These are phyloP conservation scores for Mobula birostris DNA, from an alignment of 2,113 vertebrate species.

Conservation along the genomic window DNA sequence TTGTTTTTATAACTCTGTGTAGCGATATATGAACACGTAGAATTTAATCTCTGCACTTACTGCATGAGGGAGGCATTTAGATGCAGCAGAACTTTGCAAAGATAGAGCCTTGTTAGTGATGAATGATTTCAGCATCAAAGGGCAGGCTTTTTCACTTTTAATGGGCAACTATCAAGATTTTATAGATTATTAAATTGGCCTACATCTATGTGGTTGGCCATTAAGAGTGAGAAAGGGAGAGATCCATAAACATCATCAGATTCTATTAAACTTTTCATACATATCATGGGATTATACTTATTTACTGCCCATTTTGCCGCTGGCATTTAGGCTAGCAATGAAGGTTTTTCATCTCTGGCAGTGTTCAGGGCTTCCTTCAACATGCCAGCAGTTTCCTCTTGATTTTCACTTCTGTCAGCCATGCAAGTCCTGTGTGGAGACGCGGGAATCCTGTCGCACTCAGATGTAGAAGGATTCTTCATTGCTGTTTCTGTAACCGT, in stretches of 20 bases:
- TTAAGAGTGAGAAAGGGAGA: background rate
- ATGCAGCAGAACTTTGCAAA: background rate
- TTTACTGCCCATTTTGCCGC: too few relatives aligned
- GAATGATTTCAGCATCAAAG: background rate
- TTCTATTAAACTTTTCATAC: background rate
- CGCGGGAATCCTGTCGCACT: too few relatives aligned
- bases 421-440: too few relatives aligned
- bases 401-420: too few relatives aligned
- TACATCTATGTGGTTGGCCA: background rate
- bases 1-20: background rate
- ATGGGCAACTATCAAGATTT: background rate
- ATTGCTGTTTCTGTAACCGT: too few relatives aligned
- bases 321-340: too few relatives aligned
- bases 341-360: too few relatives aligned
- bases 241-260: background rate
- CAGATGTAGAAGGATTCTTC: too few relatives aligned
- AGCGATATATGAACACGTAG: background rate
- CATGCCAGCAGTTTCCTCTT: too few relatives aligned
- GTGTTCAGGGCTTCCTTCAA: too few relatives aligned
- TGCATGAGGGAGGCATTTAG: background rate
- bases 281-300: background rate
- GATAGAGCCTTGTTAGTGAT: background rate
- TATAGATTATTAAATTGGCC: background rate
- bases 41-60: background rate
- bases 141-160: background rate